phyloP scores from a whole-genome alignment of 2,797 vertebrate genomes.

The Sebastes hopkinsi region DNA sequence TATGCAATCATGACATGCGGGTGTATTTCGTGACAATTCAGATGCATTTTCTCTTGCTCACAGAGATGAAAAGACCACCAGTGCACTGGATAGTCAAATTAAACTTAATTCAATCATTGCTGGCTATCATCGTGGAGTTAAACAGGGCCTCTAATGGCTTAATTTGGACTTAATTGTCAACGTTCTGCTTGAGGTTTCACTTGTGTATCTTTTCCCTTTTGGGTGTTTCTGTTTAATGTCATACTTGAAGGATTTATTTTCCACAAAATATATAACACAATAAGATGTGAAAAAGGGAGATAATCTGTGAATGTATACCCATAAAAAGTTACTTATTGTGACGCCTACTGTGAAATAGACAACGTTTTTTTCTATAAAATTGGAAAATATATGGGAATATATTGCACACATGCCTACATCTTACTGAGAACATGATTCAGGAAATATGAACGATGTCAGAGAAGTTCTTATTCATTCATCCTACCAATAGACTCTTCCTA shows the following conservation, averaged over 20 bases:
- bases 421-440: background rate
- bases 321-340: background rate
- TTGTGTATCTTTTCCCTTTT: background rate
- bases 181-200: background rate
- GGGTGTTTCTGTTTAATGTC: background rate
- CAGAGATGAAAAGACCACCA: conserved; percentile 36
- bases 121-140: conserved; percentile 7
- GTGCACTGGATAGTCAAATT: conserved; percentile 13
- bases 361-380: background rate
- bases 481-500: too few species aligned
- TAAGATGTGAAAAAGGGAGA: background rate
- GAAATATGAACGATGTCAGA: background rate
- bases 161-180: conserved; percentile 9
- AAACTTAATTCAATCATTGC: conserved; percentile 26
- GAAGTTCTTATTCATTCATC: background rate
- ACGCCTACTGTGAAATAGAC: background rate
- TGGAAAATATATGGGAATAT: background rate
- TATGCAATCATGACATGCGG: conserved; percentile 35
- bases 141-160: conserved; percentile 7
- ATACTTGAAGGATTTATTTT: background rate
- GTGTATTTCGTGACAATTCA: conserved; percentile 20
- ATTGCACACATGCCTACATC: background rate
- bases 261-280: background rate
- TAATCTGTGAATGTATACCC: background rate
- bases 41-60: conserved; percentile 13